Base-by-base conservation (phyloP, 2,113 vertebrate species). In the Trichomycterus rosablanca region DNA sequence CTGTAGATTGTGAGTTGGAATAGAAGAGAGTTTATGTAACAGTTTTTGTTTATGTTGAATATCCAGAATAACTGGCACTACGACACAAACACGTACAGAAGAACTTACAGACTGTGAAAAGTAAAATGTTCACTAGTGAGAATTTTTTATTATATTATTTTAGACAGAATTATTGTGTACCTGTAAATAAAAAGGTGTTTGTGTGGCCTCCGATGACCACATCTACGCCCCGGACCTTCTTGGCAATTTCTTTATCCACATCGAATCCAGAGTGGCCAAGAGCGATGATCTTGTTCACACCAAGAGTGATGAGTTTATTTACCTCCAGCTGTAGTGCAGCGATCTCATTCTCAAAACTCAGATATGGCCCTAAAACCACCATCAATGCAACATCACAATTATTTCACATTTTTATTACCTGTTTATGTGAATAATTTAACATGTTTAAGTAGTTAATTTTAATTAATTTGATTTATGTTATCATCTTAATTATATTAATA, bases 121-220 rank as follows among this genome's bases (percentile, higher is more conserved):
- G n/a, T n/a, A n/a, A n/a, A n/a, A n/a, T n/a, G n/a, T n/a, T n/a
- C n/a, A n/a, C n/a, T n/a, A n/a, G n/a, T n/a, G n/a, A n/a, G n/a
- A n/a, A n/a, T n/a, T n/a, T n/a, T n/a, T n/a, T n/a, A n/a, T n/a
- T n/a, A n/a, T n/a, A n/a, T n/a, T n/a, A n/a, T n/a, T n/a, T n/a
- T n/a, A n/a, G n/a, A n/a, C n/a, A n/a, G n/a, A n/a, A 40, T 24
- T 10, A n/a, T 4, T 1, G 7, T 15, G 7, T 86, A 98, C 95
- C 95, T 84, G 91, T 93, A 46, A 87, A 96, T 16, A 97, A 91
- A 81, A 98, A 98, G 0, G 95, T 98, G 79, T 98, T 97, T 60
- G 84, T 84, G 69, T 98, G 95, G 73, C 94, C 95, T 20, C 95
- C 95, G 4, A 97, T 80, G 11, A 98, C 94, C 1, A 97, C 76